These are phyloP conservation scores for Ruditapes philippinarum DNA, from an alignment of 1,140 invertebrate genomes.

Conservation along the genomic window DNA sequence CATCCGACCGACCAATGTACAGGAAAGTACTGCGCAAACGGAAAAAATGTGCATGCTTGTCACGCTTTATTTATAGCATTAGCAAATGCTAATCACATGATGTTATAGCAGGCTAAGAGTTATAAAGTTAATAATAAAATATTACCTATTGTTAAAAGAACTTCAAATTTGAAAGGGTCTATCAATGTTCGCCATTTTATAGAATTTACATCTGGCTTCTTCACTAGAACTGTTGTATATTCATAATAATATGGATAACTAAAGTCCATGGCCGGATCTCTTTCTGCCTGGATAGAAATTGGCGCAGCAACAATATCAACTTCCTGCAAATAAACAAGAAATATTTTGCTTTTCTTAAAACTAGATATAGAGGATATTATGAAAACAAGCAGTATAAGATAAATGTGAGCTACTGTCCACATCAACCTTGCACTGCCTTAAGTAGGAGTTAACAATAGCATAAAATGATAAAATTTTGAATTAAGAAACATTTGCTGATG, in stretches of 20 bases:
- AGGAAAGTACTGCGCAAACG: too few relatives aligned
- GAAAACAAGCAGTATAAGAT: too few relatives aligned
- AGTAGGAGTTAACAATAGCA: too few relatives aligned
- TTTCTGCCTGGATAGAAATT: neutral
- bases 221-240: neutral
- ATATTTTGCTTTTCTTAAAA: neutral
- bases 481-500: too few relatives aligned
- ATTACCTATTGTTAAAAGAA: neutral
- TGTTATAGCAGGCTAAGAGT: neutral
- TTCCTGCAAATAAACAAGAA: neutral
- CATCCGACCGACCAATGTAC: too few relatives aligned
- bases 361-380: neutral
- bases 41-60: too few relatives aligned
- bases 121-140: neutral
- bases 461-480: too few relatives aligned
- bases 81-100: neutral
- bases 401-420: neutral
- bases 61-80: too few relatives aligned
- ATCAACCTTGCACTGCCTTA: neutral
- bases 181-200: constrained; percentile 22
- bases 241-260: constrained; percentile 25
- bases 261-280: neutral
- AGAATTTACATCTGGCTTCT: neutral
- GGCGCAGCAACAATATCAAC: constrained; percentile 19
- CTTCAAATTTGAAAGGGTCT: constrained; percentile 11